Evolutionary conservation across 1,140 invertebrate genomes (phyloP), one percentile per base, ranked within the genome.

Genomic region (Bombus pascuorum): DNA sequence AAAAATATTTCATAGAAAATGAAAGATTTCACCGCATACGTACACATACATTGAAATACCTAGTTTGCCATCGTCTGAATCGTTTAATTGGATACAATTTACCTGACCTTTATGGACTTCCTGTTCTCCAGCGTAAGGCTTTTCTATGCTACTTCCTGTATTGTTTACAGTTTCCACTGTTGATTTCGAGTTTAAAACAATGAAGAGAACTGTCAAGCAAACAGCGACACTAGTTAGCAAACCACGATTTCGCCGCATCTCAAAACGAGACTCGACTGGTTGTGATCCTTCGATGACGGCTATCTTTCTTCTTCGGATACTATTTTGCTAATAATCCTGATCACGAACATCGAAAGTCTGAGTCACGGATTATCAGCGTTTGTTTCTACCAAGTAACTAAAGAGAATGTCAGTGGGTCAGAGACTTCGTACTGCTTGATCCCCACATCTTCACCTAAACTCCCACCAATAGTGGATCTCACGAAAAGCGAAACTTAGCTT

Each of bases 361-460:
- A 77, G 57, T 85, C 78, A 62, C 88, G 70, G 85, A 77, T 87
- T 79, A 82, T 44, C 34, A 86, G 85, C 86, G 88, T 84, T 90
- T 89, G 89, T 42, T 87, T 90, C 86, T 87, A 74, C 71, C 79
- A 88, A 91, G 86, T 90, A 92, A 94, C 92, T 93, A 90, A 93
- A 88, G 94, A 93, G 94, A 95, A 94, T 95, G 94, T 94, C 92
- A 95, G 93, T 95, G 93, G 94, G 94, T 95, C 94, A 95, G 92
- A 93, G 81, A 92, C 92, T 91, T 70, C 75, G 82, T 83, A 89
- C 85, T 78, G 87, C 80, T 78, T 83, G 89, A 88, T 89, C 91
- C 91, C 92, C 92, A 92, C 92, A 89, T 91, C 91, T 91, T 92
- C 90, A 74, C 62, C 42, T 39, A 22, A 75, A 74, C 83, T 89